Evolutionary conservation across 2,797 vertebrate species (phyloP).

Genomic region (Bovichtus variegatus): DNA sequence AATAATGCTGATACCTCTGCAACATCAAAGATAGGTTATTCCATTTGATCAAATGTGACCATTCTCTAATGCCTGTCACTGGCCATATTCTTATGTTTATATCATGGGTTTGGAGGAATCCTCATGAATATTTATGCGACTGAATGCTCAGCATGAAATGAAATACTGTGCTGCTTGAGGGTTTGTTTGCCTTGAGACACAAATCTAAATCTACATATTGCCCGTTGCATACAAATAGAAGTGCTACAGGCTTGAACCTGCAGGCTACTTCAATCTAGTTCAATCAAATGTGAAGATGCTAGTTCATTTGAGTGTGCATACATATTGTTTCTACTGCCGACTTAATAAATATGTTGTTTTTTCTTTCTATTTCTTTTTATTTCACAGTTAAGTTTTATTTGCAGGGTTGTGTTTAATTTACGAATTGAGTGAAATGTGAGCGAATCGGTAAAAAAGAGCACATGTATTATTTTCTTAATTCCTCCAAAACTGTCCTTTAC

Average conservation of each 20-base stretch:
- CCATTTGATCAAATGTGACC: constrained; percentile 80
- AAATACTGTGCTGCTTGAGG: constrained; percentile 76
- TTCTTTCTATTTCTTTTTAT: neutral
- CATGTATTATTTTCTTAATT: constrained; percentile 28
- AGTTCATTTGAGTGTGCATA: constrained; percentile 25
- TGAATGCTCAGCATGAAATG: constrained; percentile 78
- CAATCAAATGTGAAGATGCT: constrained; percentile 50
- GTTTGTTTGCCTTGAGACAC: constrained; percentile 79
- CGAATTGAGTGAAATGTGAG: neutral
- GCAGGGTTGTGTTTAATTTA: constrained; percentile 11
- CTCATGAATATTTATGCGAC: constrained; percentile 83
- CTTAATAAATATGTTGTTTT: neutral
- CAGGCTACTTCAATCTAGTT: constrained; percentile 51
- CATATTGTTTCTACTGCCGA: constrained; percentile 18
- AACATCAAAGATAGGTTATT: constrained; percentile 80
- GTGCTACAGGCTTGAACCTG: constrained; percentile 60
- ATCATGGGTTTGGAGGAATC: constrained; percentile 72
- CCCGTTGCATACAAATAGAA: constrained; percentile 75
- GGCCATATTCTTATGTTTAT: constrained; percentile 82
- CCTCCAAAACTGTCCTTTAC: constrained; percentile 22
- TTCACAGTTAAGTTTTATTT: constrained; percentile 13
- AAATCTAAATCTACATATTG: constrained; percentile 81
- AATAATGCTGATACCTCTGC: constrained; percentile 67
- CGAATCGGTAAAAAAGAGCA: neutral
- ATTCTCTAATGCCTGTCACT: constrained; percentile 78